These are phyloP conservation scores for Zaprionus inermis DNA, from an alignment of 1,140 invertebrate genomes.

Conservation along the genomic window DNA sequence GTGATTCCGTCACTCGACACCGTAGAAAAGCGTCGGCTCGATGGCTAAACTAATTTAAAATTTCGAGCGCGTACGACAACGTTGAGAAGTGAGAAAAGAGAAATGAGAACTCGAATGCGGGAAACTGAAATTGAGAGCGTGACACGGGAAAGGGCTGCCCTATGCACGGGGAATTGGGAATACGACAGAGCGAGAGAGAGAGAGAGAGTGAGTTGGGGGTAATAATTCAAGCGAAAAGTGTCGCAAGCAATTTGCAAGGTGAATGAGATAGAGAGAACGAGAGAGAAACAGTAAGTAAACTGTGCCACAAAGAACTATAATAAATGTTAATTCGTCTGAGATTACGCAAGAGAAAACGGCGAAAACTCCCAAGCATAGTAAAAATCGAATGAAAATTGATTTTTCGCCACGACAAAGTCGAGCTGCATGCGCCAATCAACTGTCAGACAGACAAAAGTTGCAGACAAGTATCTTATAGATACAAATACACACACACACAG, in stretches of 20 bases:
- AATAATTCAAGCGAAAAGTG: conserved; percentile 31
- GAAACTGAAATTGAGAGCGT: conserved; percentile 56
- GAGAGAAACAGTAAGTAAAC: conserved; percentile 28
- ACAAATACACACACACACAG: conserved; percentile 43
- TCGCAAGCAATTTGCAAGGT: conserved; percentile 43
- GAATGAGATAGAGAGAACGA: neutral
- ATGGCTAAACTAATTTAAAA: conserved; percentile 80
- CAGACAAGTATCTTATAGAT: conserved; percentile 65
- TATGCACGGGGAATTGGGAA: conserved; percentile 55
- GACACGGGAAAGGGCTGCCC: conserved; percentile 41
- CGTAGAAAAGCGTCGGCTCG: conserved; percentile 52
- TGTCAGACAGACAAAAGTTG: conserved; percentile 64
- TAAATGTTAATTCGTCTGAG: conserved; percentile 73
- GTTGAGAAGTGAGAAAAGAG: conserved; percentile 26
- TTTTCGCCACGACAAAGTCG: conserved; percentile 46
- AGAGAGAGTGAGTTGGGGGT: neutral
- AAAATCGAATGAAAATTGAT: conserved; percentile 74
- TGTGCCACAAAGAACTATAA: conserved; percentile 66
- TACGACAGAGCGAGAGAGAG: neutral
- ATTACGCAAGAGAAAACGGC: conserved; percentile 44
- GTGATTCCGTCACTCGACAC: conserved; percentile 55
- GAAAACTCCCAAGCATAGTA: neutral
- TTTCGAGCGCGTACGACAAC: conserved; percentile 66
- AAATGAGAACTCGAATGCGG: conserved; percentile 10
- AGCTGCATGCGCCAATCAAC: conserved; percentile 47